Evolutionary conservation across 30 jellyfish, hydroid and myxozoan genomes (phyloP), one percentile per base, ranked within the genome.

Genomic region (Calvadosia cruxmelitensis): DNA sequence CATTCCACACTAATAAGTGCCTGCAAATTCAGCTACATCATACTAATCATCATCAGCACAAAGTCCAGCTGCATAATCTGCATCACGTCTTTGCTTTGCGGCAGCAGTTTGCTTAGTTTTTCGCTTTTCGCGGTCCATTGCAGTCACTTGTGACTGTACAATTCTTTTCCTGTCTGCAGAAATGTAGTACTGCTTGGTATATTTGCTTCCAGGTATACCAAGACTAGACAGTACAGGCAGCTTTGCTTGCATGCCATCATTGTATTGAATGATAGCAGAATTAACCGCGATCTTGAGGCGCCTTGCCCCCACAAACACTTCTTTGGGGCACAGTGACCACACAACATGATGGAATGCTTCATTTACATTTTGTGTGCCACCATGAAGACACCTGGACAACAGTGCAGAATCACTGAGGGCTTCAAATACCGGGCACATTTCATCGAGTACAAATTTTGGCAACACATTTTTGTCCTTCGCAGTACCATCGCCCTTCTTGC

Each of bases 281-380:
- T n/a, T 10, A 48, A 48, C 61, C 12, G 61, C 61, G n/a, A 48
- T 48, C 16, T 48, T n/a, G n/a, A 48, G n/a, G 61, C 61, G 61
- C n/a, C 61, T 48, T n/a, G 16, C 12, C 16, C 61, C 61, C 12
- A 48, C 61, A 48, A 48, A 48, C n/a, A 48, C 61, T n/a, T 48
- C 61, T 48, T 48, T 48, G 12, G 61, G 61, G 61, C n/a, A 48
- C 61, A 48, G 61, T 12, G 61, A 48, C 61, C 61, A 48, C 16
- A 48, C n/a, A 10, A 48, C 16, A n/a, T 48, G 61, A 48, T 48
- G 61, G n/a, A 48, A 48, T 48, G 61, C 12, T 48, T 48, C 61
- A 48, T 48, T 48, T n/a, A 48, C 61, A 48, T 48, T 48, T 48
- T 48, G 61, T 48, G 61, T 48, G 12, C 61, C 61, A 10, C 61